phyloP scores from a whole-genome alignment of 2,888 invertebrate species.

The Netelia melanura region DNA sequence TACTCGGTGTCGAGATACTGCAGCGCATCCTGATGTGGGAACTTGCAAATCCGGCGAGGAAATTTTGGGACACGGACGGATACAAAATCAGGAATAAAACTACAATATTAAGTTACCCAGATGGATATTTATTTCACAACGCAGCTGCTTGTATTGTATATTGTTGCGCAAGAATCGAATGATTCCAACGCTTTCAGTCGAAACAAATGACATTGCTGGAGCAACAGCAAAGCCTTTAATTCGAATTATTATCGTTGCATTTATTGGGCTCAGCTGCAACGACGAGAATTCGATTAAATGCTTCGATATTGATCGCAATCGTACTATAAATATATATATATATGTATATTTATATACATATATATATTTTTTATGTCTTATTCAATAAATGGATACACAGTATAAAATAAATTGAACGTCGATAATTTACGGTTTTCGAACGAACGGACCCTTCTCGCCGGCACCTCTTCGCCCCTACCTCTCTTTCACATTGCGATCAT shows the following conservation, averaged over 20 bases:
- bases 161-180: slow-evolving; percentile 34
- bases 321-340: slow-evolving; percentile 33
- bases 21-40: neutral
- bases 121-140: slow-evolving; percentile 56
- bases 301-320: slow-evolving; percentile 27
- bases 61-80: neutral
- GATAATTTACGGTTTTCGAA: slow-evolving; percentile 37
- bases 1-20: neutral
- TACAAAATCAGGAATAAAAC: neutral
- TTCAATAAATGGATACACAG: slow-evolving; percentile 32
- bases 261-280: slow-evolving; percentile 55
- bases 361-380: slow-evolving; percentile 15
- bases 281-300: slow-evolving; percentile 42
- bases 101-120: slow-evolving; percentile 8
- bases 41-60: neutral
- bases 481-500: slow-evolving; percentile 1
- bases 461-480: neutral
- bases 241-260: slow-evolving; percentile 53
- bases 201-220: slow-evolving; percentile 8
- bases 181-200: slow-evolving; percentile 20
- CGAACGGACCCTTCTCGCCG: slow-evolving; percentile 14
- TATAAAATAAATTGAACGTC: slow-evolving; percentile 48
- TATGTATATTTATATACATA: neutral
- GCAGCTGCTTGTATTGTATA: slow-evolving; percentile 45
- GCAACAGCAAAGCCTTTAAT: slow-evolving; percentile 33